These are phyloP conservation scores for Lophotriccus pileatus DNA, from an alignment of 2,797 vertebrate genomes.

Conservation along the genomic window DNA sequence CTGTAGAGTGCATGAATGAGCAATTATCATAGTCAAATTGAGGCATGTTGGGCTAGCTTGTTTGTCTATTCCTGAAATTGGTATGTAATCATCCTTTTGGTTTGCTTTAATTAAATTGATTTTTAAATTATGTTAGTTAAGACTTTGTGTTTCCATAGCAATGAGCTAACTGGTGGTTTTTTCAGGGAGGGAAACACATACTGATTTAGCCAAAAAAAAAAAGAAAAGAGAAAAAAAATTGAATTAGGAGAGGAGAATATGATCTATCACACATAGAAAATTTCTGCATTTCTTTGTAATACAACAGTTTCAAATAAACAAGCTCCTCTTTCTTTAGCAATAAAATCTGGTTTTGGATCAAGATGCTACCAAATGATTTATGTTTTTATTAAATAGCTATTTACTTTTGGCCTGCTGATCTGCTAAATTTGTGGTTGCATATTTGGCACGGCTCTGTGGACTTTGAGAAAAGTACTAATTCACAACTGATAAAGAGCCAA, in stretches of 20 bases:
- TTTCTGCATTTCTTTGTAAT: background rate
- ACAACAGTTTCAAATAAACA: background rate
- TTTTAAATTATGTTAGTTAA: background rate
- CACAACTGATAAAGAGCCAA: background rate
- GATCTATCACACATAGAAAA: background rate
- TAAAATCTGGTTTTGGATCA: background rate
- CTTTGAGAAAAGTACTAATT: background rate
- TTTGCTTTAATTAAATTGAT: background rate
- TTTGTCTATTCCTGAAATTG: background rate
- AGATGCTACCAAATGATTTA: background rate
- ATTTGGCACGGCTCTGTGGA: background rate
- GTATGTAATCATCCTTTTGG: background rate
- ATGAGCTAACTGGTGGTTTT: background rate
- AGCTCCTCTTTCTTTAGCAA: background rate
- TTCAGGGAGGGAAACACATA: background rate
- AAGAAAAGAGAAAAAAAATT: background rate
- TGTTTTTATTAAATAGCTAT: constrained; percentile 1
- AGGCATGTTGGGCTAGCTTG: background rate
- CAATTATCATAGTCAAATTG: background rate
- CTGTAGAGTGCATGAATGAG: background rate
- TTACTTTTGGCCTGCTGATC: background rate
- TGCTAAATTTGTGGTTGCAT: background rate
- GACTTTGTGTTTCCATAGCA: background rate
- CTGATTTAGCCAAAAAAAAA: background rate
- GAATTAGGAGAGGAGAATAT: background rate